These are phyloP conservation scores for Microvelia longipes DNA, from an alignment of 1,140 invertebrate species.

Conservation along the genomic window DNA sequence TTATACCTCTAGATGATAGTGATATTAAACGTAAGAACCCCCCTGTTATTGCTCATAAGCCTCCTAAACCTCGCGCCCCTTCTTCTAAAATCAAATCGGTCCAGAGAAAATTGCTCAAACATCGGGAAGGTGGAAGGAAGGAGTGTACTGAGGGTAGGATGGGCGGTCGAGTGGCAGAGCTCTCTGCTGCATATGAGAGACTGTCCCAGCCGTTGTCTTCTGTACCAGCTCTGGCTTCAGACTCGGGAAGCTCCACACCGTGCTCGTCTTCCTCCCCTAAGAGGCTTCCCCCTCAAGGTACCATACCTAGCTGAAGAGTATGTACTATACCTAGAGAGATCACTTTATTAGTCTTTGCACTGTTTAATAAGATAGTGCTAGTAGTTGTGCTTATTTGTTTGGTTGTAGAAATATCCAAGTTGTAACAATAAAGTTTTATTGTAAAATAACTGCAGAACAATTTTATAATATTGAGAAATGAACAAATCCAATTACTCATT, in stretches of 20 bases:
- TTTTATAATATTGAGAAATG: too few species aligned
- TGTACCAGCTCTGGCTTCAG: slow-evolving; percentile 20
- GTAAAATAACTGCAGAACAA: too few species aligned
- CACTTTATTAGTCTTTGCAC: slow-evolving; percentile 8
- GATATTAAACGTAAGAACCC: slow-evolving; percentile 20
- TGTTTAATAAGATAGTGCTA: slow-evolving; percentile 6
- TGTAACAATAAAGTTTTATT: too few species aligned
- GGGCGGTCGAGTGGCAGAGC: slow-evolving; percentile 18
- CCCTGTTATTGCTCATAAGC: slow-evolving; percentile 34
- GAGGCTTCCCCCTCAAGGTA: slow-evolving; percentile 30
- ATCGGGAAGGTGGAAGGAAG: slow-evolving; percentile 1
- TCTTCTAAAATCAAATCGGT: slow-evolving; percentile 21
- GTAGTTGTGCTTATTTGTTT: not conserved
- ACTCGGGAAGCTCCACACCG: slow-evolving; percentile 42
- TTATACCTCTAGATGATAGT: slow-evolving; percentile 19
- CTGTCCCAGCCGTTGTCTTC: slow-evolving; percentile 11
- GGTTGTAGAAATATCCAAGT: too few species aligned
- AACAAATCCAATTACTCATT: too few species aligned
- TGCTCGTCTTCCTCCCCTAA: slow-evolving; percentile 44
- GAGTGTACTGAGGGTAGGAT: slow-evolving; percentile 23
- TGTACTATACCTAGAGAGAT: too few species aligned
- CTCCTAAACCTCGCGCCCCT: slow-evolving; percentile 34
- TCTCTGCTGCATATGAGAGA: slow-evolving; percentile 28
- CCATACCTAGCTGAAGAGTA: slow-evolving; percentile 31
- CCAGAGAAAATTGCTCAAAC: slow-evolving; percentile 16